A percentile compares a stretch with the other conserved stretches of the same genome.
phyloP scores from a whole-genome alignment of 2,888 invertebrate species.

The Sinopyrophorus schimmeli region DNA sequence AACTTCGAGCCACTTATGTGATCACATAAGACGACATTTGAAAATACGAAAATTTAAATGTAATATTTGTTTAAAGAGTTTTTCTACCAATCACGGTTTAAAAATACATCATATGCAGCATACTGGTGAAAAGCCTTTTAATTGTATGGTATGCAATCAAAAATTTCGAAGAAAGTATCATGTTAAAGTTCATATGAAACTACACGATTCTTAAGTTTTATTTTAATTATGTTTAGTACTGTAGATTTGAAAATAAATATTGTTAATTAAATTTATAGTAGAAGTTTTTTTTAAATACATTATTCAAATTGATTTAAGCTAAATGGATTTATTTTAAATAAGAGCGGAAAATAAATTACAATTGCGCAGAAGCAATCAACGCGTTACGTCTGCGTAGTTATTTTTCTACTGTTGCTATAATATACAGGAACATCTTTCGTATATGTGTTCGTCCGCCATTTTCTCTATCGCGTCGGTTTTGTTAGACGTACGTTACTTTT shows the following conservation, averaged over 20 bases:
- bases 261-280: neutral
- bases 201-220: conserved; percentile 22
- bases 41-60: conserved; percentile 39
- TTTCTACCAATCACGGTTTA: conserved; percentile 37
- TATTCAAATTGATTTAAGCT: neutral
- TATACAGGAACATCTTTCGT: conserved; percentile 40
- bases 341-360: conserved; percentile 17
- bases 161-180: conserved; percentile 40
- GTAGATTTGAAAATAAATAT: neutral
- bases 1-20: conserved; percentile 38
- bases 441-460: conserved; percentile 39
- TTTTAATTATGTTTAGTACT: neutral
- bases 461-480: conserved; percentile 32
- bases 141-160: conserved; percentile 36
- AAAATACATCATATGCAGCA: conserved; percentile 41
- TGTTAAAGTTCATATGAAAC: conserved; percentile 39
- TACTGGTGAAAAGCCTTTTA: conserved; percentile 38
- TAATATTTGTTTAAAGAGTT: conserved; percentile 33
- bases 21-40: conserved; percentile 37
- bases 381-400: conserved; percentile 43
- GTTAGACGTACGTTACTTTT: conserved; percentile 40
- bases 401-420: conserved; percentile 22
- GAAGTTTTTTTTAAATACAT: neutral
- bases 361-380: conserved; percentile 34
- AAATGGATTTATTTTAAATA: conserved; percentile 2